Evolutionary conservation across 2,888 invertebrate genomes (phyloP), one percentile per base, ranked within the genome.

Genomic region (Melieria omissa): DNA sequence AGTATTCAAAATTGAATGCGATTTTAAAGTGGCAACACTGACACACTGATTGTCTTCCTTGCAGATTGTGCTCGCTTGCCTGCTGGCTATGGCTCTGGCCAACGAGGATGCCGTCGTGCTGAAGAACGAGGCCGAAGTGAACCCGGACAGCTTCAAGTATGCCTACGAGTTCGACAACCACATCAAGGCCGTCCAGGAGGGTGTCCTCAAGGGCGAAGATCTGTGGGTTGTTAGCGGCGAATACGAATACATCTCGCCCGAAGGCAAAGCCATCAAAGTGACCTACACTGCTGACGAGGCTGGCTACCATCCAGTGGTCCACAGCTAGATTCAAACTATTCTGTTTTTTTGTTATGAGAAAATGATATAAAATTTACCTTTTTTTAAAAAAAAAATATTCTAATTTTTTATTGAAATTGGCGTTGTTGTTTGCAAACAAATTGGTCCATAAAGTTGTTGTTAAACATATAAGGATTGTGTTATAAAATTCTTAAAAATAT

Each of bases 151-250:
- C 54, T 84, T 81, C 73, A 74, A 76, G 29, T 82, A 75, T 12
- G 78, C 65, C 8, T 76, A 78, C 49, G 74, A 83, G 74, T 76
- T 83, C 7, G 78, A 78, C 65, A 84, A 84, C 65, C 74, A 75
- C 47, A 74, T 82, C 44, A 68, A 74, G 1, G 74, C 80, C 10
- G 54, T 74, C 10, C 84, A 83, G 75, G n/a, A 74, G 42, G 84
- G 85, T 54, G 0, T 52, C 0, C 62, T 84, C 6, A 74, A 70
- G 68, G 75, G 61, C 52, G 64, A 60, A n/a, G 78, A 80, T 0
- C 64, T n/a, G 1, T 82, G 76, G 84, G 0, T 0, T 0, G 84
- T 84, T 2, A 5, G 16, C 0, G 85, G 85, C 0, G 0, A 46
- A 0, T 68, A 76, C 0, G 12, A 12, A 0, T 72, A 67, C 47